phyloP scores from a whole-genome alignment of 1,140 invertebrate species.

The Holcopasites calliopsidis region DNA sequence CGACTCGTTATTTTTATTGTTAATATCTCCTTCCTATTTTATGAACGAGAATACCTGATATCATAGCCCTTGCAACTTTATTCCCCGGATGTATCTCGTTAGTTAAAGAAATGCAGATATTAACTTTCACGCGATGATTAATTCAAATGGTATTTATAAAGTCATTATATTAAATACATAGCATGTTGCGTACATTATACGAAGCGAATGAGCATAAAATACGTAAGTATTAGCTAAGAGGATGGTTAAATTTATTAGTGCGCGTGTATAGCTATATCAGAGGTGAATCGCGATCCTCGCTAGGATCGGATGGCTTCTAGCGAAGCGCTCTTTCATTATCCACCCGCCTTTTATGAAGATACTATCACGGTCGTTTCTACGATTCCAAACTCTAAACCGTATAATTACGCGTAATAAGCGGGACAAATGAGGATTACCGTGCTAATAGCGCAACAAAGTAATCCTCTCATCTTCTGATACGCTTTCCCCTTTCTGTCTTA shows the following conservation, averaged over 20 bases:
- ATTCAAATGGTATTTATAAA: too few species aligned
- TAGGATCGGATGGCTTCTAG: too few species aligned
- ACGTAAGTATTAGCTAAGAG: neutral
- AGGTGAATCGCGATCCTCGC: too few species aligned
- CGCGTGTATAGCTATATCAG: neutral
- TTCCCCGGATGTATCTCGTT: neutral
- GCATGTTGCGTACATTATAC: too few species aligned
- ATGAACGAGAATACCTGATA: neutral
- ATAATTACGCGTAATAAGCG: constrained; percentile 18
- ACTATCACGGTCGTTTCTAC: constrained; percentile 8
- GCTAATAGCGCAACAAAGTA: neutral
- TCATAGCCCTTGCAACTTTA: neutral
- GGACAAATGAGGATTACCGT: constrained; percentile 1
- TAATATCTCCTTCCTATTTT: neutral
- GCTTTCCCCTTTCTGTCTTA: neutral
- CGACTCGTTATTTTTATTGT: too few species aligned
- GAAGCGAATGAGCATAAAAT: neutral
- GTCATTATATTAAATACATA: too few species aligned
- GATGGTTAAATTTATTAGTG: neutral
- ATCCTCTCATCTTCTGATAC: neutral
- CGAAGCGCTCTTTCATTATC: constrained; percentile 8
- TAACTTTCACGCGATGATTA: too few species aligned
- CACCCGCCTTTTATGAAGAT: neutral
- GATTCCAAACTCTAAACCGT: too few species aligned
- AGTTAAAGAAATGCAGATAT: neutral